Evolutionary conservation across 2,888 invertebrate genomes (phyloP), one percentile per base, ranked within the genome.

Genomic region (Parapristionchus giblindavisi): DNA sequence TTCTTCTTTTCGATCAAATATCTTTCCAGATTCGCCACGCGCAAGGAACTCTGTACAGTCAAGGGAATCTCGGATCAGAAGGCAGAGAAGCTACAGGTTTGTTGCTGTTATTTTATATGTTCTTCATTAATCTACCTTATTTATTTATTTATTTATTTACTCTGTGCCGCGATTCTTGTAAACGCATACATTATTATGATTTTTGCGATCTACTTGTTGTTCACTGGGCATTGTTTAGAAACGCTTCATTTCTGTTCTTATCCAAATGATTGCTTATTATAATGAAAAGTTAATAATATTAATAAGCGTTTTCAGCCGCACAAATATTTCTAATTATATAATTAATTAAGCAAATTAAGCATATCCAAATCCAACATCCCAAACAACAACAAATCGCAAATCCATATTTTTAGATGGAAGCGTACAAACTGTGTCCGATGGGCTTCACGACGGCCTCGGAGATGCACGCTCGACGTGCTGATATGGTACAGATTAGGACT

Each of bases 381-480:
- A 24, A 17, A 68, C 51, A 17, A 51, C 29, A 24, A 29, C 43
- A 11, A n/a, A n/a, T n/a, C n/a, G n/a, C n/a, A n/a, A n/a, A n/a
- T n/a, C n/a, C n/a, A n/a, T n/a, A 27, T 56, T 3, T 36, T 34
- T 17, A 71, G 70, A 56, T 0, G 3, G 97, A 96, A 90, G 96
- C 97, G 2, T 92, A 93, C 0, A 99, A 98, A 89, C 89, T 95
- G 52, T 95, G 98, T 0, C 95, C 95, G 0, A 95, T 99, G 94
- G 98, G 98, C 0, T 99, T 99, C 87, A 96, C 96, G 5, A 96
- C 97, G 36, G 99, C 99, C 0, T 94, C 96, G 3, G 95, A 95
- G 85, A 94, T 96, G 88, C 95, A 97, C 89, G 93, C 94, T 87
- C 96, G 94, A 89, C 92, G 99, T 79, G 93, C 96, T 3, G 97